A percentile compares a stretch with the other conserved stretches of the same genome.
Conservation (phyloP, 2,113 vertebrate species). For the Zosterops borbonicus region DNA sequence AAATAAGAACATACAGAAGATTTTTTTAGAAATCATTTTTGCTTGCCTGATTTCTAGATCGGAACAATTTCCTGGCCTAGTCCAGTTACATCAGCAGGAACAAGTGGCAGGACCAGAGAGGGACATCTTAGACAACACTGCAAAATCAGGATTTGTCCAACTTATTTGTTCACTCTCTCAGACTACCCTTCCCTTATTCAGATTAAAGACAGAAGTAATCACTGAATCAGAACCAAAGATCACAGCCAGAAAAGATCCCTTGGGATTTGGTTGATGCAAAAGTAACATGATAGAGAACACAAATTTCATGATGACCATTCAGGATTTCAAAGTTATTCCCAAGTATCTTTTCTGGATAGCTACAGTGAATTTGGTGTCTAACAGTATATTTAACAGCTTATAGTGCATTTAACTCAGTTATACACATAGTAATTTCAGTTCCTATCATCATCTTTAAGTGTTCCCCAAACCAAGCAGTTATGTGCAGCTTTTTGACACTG, state of each 20-base stretch:
- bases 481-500: neutral
- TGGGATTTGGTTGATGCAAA: neutral
- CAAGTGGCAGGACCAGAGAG: neutral
- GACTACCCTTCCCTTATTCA: neutral
- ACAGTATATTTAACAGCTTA: neutral
- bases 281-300: neutral
- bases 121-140: neutral
- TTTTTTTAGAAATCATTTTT: neutral
- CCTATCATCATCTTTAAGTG: neutral
- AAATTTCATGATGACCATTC: neutral
- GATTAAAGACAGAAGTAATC: neutral
- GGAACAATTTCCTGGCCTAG: neutral
- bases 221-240: neutral
- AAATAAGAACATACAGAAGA: neutral
- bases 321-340: neutral
- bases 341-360: neutral
- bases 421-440: neutral
- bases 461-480: neutral
- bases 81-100: neutral
- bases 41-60: neutral
- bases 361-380: neutral
- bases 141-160: neutral
- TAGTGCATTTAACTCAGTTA: neutral
- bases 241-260: neutral
- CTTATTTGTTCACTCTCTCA: rapidly evolving